A percentile compares a stretch with the other conserved stretches of the same genome.
Evolutionary conservation across 2,113 vertebrate species (phyloP).

Genomic region (Rhadina sibilatrix): DNA sequence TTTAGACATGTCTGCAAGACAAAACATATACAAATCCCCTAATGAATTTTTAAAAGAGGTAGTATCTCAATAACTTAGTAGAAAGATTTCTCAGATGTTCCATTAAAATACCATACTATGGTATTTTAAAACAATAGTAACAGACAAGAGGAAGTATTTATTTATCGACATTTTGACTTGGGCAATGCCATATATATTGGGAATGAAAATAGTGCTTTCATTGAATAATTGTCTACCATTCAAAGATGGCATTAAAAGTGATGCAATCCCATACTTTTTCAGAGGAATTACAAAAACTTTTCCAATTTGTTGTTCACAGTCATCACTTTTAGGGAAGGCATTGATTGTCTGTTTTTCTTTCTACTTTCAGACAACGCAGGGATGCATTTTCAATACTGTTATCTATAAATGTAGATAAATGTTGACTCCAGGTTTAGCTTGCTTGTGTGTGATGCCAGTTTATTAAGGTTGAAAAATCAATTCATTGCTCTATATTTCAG

Average conservation of each 20-base stretch:
- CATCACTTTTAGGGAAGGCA: background rate
- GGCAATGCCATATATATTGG: background rate
- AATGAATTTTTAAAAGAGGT: background rate
- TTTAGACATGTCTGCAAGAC: background rate
- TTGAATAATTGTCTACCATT: background rate
- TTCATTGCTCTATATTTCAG: background rate
- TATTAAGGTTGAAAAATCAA: background rate
- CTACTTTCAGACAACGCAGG: background rate
- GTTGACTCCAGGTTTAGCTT: background rate
- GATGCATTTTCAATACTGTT: background rate
- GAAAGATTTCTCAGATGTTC: background rate
- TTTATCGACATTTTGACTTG: background rate
- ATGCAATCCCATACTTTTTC: background rate
- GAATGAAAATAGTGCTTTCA: background rate
- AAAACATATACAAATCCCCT: background rate
- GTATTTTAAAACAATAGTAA: background rate
- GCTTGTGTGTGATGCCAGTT: background rate
- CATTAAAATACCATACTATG: background rate
- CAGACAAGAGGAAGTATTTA: background rate
- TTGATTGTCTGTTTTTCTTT: background rate
- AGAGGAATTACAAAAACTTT: background rate
- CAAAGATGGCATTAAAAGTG: background rate
- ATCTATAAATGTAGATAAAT: background rate
- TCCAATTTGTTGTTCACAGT: background rate
- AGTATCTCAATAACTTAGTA: background rate